Percentiles rank a stretch among this genome's conserved stretches.
These are phyloP conservation scores for Pseudomyrmex dendroicus DNA, from an alignment of 1,140 invertebrate genomes.

Conservation along the genomic window DNA sequence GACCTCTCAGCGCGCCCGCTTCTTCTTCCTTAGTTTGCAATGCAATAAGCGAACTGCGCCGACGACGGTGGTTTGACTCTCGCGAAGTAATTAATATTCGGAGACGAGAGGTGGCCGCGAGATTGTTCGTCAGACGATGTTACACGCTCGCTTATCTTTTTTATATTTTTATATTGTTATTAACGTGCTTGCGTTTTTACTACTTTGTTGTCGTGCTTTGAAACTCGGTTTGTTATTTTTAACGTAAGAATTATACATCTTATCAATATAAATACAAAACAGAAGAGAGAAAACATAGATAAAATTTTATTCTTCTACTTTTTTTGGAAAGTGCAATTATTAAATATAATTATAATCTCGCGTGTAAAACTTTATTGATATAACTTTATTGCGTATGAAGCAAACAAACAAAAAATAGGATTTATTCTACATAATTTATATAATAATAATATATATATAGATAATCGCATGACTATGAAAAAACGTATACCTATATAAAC, in stretches of 20 bases:
- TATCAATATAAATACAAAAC: too few species aligned
- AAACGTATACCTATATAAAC: background rate
- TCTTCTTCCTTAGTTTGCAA: conserved; percentile 65
- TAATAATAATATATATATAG: conserved; percentile 1
- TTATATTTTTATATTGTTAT: conserved; percentile 20
- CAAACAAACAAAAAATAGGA: background rate
- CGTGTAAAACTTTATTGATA: too few species aligned
- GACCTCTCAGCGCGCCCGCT: conserved; percentile 23
- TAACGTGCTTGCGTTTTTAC: background rate
- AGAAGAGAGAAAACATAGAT: too few species aligned
- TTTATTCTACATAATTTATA: background rate
- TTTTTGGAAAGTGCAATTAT: too few species aligned
- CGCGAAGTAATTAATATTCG: conserved; percentile 67
- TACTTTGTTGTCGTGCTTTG: conserved; percentile 2
- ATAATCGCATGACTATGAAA: too few species aligned
- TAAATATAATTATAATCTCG: too few species aligned
- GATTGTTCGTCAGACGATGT: conserved; percentile 60
- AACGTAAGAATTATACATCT: conserved; percentile 7
- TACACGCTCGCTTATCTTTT: conserved; percentile 7
- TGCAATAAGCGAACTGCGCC: conserved; percentile 63
- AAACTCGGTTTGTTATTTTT: background rate
- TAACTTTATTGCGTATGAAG: background rate
- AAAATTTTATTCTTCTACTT: too few species aligned
- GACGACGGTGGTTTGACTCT: conserved; percentile 9
- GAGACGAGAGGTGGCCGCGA: conserved; percentile 6